Evolutionary conservation across 2,113 vertebrate genomes (phyloP).

Genomic region (Urocitellus parryii): DNA sequence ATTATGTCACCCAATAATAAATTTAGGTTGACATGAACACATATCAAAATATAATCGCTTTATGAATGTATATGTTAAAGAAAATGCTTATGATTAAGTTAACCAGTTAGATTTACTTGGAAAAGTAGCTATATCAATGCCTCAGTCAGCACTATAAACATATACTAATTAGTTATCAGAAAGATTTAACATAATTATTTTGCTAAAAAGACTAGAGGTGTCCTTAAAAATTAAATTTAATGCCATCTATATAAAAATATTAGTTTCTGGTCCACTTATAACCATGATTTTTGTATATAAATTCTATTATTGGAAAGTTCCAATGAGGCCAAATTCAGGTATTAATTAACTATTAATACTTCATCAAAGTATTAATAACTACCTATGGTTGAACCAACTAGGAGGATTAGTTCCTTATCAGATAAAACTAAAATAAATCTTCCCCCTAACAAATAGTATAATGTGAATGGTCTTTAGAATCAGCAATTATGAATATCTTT

Average conservation of each 20-base stretch:
- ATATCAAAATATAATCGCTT: slow-evolving; percentile 20
- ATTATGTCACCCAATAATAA: not conserved
- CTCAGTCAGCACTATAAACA: not conserved
- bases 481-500: not conserved
- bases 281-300: not conserved
- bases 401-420: not conserved
- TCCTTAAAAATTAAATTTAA: slow-evolving; percentile 43
- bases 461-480: not conserved
- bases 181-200: not conserved
- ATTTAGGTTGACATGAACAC: slow-evolving; percentile 5
- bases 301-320: slow-evolving; percentile 3
- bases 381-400: slow-evolving; percentile 18
- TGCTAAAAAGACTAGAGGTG: not conserved
- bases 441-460: slow-evolving; percentile 20
- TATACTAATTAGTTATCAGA: not conserved
- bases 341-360: slow-evolving; percentile 17
- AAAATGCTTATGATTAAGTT: slow-evolving; percentile 22
- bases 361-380: not conserved
- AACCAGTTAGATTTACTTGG: slow-evolving; percentile 16
- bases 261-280: not conserved
- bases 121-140: not conserved
- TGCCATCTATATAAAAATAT: not conserved
- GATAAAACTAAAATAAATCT: slow-evolving; percentile 54
- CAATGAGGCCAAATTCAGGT: slow-evolving; percentile 7
- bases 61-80: slow-evolving; percentile 8